Percentiles rank a stretch among this genome's conserved stretches.
phyloP scores from a whole-genome alignment of 2,888 invertebrate species.

The Taphrorychus bicolor region DNA sequence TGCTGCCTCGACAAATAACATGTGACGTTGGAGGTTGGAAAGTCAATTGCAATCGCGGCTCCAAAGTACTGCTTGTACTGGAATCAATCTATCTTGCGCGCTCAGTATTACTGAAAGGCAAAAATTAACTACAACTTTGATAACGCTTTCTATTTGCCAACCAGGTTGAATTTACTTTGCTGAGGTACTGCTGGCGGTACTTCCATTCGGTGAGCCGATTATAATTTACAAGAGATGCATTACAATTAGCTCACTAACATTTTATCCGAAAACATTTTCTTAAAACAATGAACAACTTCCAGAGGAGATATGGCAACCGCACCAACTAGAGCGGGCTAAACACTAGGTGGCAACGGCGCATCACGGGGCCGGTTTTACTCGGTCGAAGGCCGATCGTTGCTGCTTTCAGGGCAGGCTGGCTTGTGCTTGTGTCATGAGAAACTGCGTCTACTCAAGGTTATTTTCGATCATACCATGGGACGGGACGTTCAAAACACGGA shows the following conservation, averaged over 20 bases:
- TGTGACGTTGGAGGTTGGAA: conserved; percentile 24
- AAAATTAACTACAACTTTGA: not conserved
- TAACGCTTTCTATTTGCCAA: not conserved
- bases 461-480: conserved; percentile 44
- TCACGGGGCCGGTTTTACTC: conserved; percentile 46
- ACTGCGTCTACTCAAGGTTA: conserved; percentile 52
- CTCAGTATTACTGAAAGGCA: not conserved
- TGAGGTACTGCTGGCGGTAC: not conserved
- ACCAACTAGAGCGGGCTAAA: conserved; percentile 8
- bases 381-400: conserved; percentile 52
- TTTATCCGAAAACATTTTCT: too few relatives aligned
- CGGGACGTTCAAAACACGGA: conserved; percentile 36
- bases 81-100: not conserved
- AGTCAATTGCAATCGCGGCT: conserved; percentile 6
- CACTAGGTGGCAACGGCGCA: conserved; percentile 25
- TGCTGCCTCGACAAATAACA: conserved; percentile 11
- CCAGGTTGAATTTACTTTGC: not conserved
- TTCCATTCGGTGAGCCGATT: not conserved
- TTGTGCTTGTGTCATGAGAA: conserved; percentile 51
- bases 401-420: not conserved
- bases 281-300: not conserved
- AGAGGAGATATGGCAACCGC: not conserved
- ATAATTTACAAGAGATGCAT: too few relatives aligned
- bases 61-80: not conserved
- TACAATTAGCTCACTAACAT: too few relatives aligned